Base-by-base conservation (phyloP, 2,888 invertebrate genomes). In the Morinoia aosen region DNA sequence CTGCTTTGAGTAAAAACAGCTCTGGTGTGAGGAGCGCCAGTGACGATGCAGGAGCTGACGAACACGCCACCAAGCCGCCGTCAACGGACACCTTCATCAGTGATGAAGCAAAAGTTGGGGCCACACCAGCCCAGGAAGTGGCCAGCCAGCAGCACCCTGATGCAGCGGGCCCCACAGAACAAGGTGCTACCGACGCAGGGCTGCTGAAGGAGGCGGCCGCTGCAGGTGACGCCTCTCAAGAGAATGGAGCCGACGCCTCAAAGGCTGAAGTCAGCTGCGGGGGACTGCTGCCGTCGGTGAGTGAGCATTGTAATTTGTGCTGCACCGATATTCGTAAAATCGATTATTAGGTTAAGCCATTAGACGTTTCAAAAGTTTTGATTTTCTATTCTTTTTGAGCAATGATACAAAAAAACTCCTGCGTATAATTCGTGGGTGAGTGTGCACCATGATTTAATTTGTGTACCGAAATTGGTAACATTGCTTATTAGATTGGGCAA, bases 221-320 rank as follows among this genome's bases (percentile, higher is more conserved):
- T 76, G 61, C 19, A 19, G 61, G 61, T 3, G 76, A 33, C 33
- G 76, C 76, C 76, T 76, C 33, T 19, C 25, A 76, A 33, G 76
- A 76, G 19, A 33, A 76, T 0, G 19, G 76, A 8, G 19, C 33
- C 5, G 76, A 88, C 25, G 58, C 88, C 19, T 0, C 33, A 0
- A 40, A 76, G n/a, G 11, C 88, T 14, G 95, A 95, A 95, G 48
- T 88, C 56, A 57, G 19, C 88, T 95, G 88, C 25, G 95, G 95
- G 39, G 95, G 95, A 88, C 88, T 95, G 25, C 61, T 95, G 95
- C 95, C 95, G 7, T 95, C 95, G 16, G 94, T 95, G 76, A 94
- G 40, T 95, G 64, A 19, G 1, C 10, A 76, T 3, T 48, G 48
- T 48, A 48, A 48, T 48, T 48, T 48, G 48, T 5, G 48, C 48